phyloP scores from a whole-genome alignment of 2,888 invertebrate genomes.

The Lasius platythorax region DNA sequence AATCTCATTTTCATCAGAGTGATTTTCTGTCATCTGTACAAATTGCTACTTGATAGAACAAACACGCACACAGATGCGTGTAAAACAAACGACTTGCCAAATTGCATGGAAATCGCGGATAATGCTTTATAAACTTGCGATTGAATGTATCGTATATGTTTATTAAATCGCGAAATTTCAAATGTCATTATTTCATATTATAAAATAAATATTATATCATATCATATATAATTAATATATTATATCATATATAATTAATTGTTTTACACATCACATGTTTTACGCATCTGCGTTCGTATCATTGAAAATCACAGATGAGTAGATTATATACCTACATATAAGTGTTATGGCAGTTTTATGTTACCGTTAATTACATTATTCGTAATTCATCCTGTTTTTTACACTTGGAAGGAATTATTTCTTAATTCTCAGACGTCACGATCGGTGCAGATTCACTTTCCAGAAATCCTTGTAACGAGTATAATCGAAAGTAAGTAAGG shows the following conservation, averaged over 20 bases:
- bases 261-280: not conserved
- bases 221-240: not conserved
- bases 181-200: not conserved
- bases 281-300: not conserved
- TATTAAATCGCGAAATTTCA: not conserved
- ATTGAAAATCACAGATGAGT: not conserved
- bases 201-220: not conserved
- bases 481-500: conserved; percentile 34
- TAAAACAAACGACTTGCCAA: not conserved
- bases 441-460: conserved; percentile 7
- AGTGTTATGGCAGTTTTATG: no score
- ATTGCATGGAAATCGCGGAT: not conserved
- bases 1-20: conserved; percentile 8
- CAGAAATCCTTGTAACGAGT: conserved; percentile 16
- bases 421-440: not conserved
- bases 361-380: not conserved
- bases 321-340: not conserved
- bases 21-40: conserved; percentile 20
- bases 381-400: not conserved
- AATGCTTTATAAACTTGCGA: conserved; percentile 7
- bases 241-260: not conserved
- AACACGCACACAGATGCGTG: not conserved
- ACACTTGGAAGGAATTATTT: not conserved
- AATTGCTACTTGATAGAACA: conserved; percentile 13
- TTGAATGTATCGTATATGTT: not conserved